Evolutionary conservation across 2,797 vertebrate genomes (phyloP), one percentile per base, ranked within the genome.

Genomic region (Florisuga fusca): DNA sequence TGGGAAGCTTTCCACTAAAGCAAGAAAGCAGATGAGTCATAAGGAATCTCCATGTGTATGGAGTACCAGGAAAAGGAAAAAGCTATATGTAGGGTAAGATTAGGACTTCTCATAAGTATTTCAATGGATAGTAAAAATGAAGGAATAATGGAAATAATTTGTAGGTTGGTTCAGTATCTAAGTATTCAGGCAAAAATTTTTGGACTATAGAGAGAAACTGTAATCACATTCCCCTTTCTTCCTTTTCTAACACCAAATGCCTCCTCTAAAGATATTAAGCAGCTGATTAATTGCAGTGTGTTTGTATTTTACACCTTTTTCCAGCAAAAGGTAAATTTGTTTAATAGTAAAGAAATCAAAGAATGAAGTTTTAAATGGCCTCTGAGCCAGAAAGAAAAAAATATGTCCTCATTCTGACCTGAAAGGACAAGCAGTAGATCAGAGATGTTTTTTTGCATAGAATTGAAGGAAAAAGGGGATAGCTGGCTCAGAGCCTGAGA

Each of bases 291-390:
- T 41, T 86, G 20, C 12, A 48, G 3, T 29, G 16, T 78, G 20
- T 71, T 88, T 73, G 33, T 83, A 84, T 76, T 84, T 88, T 88
- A 84, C 77, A 67, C 22, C 10, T 58, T 41, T 58, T n/a, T 81
- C 9, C 50, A 87, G 71, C 23, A 84, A 82, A 81, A 94, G 10
- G 63, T 73, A 27, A 82, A 85, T 90, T 85, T 89, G 14, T 82
- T n/a, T 85, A 85, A 84, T 29, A 84, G 38, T 53, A 59, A 82
- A 82, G 43, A 91, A 95, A 71, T 51, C 48, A 45, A 78, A 86
- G 38, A 45, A 38, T 22, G 1, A 21, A 66, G 41, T 82, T 84
- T 87, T 84, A 73, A 88, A 81, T 62, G 8, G 4, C 74, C 41
- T 84, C 13, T 57, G 41, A 88, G 59, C 25, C 51, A 89, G 72